Evolutionary conservation across 2,797 vertebrate species (phyloP).

Genomic region (Craterocephalus amniculus): DNA sequence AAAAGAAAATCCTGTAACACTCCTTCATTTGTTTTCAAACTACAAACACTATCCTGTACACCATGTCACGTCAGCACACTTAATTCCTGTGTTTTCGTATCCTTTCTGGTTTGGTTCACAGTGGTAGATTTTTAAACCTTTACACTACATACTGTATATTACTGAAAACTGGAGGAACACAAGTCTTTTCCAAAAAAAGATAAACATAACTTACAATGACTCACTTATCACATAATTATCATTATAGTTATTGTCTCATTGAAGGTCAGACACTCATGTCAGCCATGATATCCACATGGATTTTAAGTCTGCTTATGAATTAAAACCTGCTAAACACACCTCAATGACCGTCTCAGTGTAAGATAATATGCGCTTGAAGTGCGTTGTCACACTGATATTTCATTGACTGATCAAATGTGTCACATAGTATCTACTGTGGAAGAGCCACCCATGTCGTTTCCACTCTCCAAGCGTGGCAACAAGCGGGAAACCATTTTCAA

Average conservation of each 20-base stretch:
- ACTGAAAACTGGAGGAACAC: not conserved
- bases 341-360: slow-evolving; percentile 10
- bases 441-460: slow-evolving; percentile 45
- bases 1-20: slow-evolving; percentile 5
- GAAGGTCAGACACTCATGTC: no score
- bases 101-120: not conserved
- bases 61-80: no score
- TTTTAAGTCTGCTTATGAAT: slow-evolving; percentile 10
- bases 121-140: not conserved
- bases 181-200: no score
- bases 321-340: not conserved
- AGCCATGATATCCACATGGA: not conserved
- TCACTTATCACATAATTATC: not conserved
- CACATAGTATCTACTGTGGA: slow-evolving; percentile 43
- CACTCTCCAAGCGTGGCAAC: slow-evolving; percentile 30
- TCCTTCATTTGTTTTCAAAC: not conserved
- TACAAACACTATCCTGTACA: not conserved
- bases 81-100: not conserved
- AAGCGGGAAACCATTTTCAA: slow-evolving; percentile 51
- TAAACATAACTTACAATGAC: not conserved
- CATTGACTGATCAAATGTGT: slow-evolving; percentile 40
- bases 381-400: slow-evolving; percentile 30
- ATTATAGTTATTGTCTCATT: not conserved
- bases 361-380: slow-evolving; percentile 24
- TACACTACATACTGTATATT: not conserved